Evolutionary conservation across 2,888 invertebrate genomes (phyloP), one percentile per base, ranked within the genome.

Genomic region (Perizoma affinitatum): DNA sequence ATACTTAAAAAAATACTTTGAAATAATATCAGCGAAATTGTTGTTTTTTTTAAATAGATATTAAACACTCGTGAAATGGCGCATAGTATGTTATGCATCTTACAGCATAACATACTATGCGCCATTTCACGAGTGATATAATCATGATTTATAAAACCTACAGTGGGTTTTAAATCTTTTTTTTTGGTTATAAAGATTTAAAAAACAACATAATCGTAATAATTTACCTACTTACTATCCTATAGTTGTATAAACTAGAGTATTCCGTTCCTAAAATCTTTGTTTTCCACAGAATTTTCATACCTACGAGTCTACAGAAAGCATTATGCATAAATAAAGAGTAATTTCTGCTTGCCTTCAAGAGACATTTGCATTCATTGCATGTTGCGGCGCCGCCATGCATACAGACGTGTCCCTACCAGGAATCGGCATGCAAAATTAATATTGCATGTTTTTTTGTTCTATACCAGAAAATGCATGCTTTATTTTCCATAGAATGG

Each of bases 301-400:
- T 63, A 52, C 54, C 55, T 52, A 58, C 58, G 58, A 58, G 63
- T 58, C 55, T 63, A 49, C 55, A 58, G 58, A 58, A 58, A 58
- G 47, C 58, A 63, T 56, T 58, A 52, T 59, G 58, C 63, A 63
- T 58, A 55, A 52, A 58, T 63, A 63, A 63, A 11, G 52, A 63
- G 58, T 56, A 59, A 63, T 63, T 48, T 42, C 48, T 49, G 49
- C 43, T 43, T 50, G 58, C 63, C 55, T 55, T 48, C 41, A 38
- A 51, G 50, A 48, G 48, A 55, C 51, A 81, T 80, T 80, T 75
- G 75, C 79, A 80, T 81, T 78, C 80, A 81, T 79, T 72, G 82
- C 74, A 73, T 70, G 73, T 55, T 66, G 70, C 66, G 58, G 49
- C 66, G 66, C 69, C 74, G 77, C 77, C 79, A 68, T 70, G 57